Percentiles rank a stretch among this genome's conserved stretches.
Evolutionary conservation across 2,797 vertebrate genomes (phyloP).

Genomic region (Lateolabrax maculatus): DNA sequence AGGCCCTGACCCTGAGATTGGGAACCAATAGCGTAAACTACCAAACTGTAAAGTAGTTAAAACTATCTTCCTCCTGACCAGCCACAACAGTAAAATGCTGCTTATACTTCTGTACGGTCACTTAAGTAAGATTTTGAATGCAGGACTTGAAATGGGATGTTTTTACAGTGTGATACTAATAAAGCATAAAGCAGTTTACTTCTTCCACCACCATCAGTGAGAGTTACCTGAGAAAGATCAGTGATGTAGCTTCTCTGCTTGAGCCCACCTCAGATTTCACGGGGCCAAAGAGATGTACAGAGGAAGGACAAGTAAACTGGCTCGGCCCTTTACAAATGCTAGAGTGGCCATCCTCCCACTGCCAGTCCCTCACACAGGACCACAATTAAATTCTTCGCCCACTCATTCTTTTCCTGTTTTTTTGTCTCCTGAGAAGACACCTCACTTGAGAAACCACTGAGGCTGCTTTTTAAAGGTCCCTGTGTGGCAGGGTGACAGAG

Average conservation of each 20-base stretch:
- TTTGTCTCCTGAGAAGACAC: constrained; percentile 78
- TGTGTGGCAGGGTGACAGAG: constrained; percentile 76
- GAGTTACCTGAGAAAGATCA: constrained; percentile 47
- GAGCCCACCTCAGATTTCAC: constrained; percentile 63
- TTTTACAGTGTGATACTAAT: not conserved
- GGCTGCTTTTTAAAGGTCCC: constrained; percentile 75
- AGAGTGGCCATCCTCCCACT: constrained; percentile 77
- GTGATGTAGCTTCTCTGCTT: constrained; percentile 28
- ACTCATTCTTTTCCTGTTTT: constrained; percentile 73
- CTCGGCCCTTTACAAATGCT: constrained; percentile 62
- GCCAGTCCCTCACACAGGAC: constrained; percentile 63
- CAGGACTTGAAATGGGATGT: not conserved
- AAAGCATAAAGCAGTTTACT: not conserved
- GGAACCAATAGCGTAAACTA: no score
- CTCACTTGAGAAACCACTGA: constrained; percentile 80
- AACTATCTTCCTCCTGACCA: not conserved
- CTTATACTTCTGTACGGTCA: not conserved
- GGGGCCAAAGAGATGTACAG: constrained; percentile 60
- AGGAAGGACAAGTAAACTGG: constrained; percentile 54
- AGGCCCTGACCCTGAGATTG: not conserved
- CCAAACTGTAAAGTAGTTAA: not conserved
- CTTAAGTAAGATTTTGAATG: not conserved
- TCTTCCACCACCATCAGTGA: not conserved
- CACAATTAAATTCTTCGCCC: constrained; percentile 78
- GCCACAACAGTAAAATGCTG: not conserved